Percentiles rank a stretch among this genome's conserved stretches.
These are phyloP conservation scores for Heteromurus nitidus DNA, from an alignment of 2,888 invertebrate species.

Conservation along the genomic window DNA sequence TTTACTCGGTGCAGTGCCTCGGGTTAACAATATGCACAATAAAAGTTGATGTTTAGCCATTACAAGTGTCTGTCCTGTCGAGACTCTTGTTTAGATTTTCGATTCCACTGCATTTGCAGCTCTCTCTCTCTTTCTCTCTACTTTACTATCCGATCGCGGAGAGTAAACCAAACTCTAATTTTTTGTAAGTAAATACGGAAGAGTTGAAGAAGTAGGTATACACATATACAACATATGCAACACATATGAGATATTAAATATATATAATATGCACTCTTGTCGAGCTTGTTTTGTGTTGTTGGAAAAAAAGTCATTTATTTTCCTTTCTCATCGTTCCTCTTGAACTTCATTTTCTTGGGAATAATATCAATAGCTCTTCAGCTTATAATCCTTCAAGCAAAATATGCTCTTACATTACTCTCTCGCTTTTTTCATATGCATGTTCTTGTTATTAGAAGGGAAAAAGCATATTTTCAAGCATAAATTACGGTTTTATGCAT, in stretches of 20 bases:
- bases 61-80: constrained; percentile 19
- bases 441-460: constrained; percentile 23
- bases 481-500: constrained; percentile 40
- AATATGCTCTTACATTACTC: not conserved
- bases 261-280: not conserved
- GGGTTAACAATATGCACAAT: constrained; percentile 56
- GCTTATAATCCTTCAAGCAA: not conserved
- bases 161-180: too few species aligned
- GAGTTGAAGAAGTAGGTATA: too few species aligned
- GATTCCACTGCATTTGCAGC: too few species aligned
- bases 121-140: too few species aligned
- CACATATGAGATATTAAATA: too few species aligned
- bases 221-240: not conserved
- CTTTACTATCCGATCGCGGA: too few species aligned
- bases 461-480: constrained; percentile 24
- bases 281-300: constrained; percentile 27
- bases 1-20: constrained; percentile 47
- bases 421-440: constrained; percentile 21
- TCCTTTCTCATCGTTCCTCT: constrained; percentile 14
- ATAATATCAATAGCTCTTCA: constrained; percentile 34
- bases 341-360: constrained; percentile 38
- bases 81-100: too few species aligned
- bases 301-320: constrained; percentile 40
- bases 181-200: too few species aligned
- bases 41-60: constrained; percentile 40